Base-by-base conservation (phyloP, 2,888 invertebrate species). In the Microplitis manilae region DNA sequence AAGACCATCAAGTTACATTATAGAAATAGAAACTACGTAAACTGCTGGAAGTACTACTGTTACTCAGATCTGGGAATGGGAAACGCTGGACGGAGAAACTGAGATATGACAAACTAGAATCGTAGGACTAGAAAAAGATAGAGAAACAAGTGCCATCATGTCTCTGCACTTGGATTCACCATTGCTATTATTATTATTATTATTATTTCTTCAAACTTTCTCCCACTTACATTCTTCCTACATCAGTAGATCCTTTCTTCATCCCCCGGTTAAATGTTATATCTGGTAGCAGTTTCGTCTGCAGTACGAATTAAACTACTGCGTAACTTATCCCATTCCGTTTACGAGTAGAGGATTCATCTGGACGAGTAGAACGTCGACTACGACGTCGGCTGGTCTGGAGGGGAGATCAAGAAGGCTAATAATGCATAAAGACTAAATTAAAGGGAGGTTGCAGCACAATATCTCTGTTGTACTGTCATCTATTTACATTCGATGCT, bases 231-330 rank as follows among this genome's bases (percentile, higher is more conserved):
- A 7, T 9, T 20, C 4, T 38, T n/a, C n/a, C 40, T 7, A 61
- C 40, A 68, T 76, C 62, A 61, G 38, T 30, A 39, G 30, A 61
- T 69, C 75, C 73, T 73, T 61, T 50, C 40, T 13, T 38, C 17
- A 40, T 67, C n/a, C n/a, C 70, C 61, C 17, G 20, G 70, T 50
- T 6, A 39, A 64, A 74, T 78, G 59, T 40, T 68, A 67, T 30
- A 30, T 30, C 30, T 20, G 67, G 76, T 72, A 69, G 69, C 68
- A 77, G 76, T 73, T 73, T 50, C 50, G 50, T 77, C 78, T 75
- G 75, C 75, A 70, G 62, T 60, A 79, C 68, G 73, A 79, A 77
- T 80, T 80, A 77, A 80, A 73, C 73, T 74, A 79, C 77, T 80
- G 64, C 73, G 68, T 73, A 73, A 78, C 74, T 77, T 73, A 74